Evolutionary conservation across 2,113 vertebrate species (phyloP).

Genomic region (Dasyurus viverrinus): DNA sequence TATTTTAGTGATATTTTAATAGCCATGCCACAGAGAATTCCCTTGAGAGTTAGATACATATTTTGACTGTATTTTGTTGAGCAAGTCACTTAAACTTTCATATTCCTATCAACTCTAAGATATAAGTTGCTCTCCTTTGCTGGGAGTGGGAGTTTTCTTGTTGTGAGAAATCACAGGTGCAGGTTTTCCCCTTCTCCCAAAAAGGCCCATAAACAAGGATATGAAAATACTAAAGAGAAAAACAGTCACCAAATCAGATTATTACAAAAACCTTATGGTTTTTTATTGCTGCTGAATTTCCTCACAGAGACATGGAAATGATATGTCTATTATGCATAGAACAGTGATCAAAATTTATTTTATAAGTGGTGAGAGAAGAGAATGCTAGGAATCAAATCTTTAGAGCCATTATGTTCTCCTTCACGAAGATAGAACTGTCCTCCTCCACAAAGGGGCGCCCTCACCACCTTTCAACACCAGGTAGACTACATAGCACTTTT

Average conservation of each 20-base stretch:
- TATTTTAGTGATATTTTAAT: not conserved
- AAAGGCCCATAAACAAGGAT: not conserved
- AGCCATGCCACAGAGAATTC: not conserved
- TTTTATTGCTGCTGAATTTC: not conserved
- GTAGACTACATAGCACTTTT: not conserved
- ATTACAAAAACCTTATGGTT: not conserved
- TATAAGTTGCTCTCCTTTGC: not conserved
- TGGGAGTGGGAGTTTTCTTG: not conserved
- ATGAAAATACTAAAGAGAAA: not conserved
- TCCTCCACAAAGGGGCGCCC: not conserved
- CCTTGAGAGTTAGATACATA: not conserved
- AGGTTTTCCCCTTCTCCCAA: not conserved
- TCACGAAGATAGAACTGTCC: not conserved
- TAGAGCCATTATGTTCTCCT: not conserved
- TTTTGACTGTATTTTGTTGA: not conserved
- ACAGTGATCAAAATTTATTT: not conserved
- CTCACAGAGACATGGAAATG: not conserved
- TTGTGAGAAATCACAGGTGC: not conserved
- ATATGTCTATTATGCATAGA: not conserved
- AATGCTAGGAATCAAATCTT: not conserved
- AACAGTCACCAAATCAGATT: not conserved
- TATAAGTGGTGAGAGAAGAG: not conserved
- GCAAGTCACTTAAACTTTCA: not conserved
- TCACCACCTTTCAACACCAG: not conserved
- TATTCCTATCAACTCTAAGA: not conserved